Percentiles rank a stretch among this genome's conserved stretches.
phyloP scores from a whole-genome alignment of 2,888 invertebrate species.

The Microctonus hyperodae region DNA sequence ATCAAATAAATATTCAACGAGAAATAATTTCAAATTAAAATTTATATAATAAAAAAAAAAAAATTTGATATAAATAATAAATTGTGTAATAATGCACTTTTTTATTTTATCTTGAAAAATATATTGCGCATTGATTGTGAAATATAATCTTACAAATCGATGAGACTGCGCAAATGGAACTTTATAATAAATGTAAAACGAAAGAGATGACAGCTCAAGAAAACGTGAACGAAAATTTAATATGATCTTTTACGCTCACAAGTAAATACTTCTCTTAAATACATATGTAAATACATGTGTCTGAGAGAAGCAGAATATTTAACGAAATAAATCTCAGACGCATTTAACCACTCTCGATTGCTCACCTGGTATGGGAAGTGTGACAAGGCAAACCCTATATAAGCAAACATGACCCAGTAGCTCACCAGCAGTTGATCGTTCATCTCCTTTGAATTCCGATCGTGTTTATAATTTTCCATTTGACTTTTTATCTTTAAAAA shows the following conservation, averaged over 20 bases:
- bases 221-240: background rate
- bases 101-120: background rate
- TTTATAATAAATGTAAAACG: background rate
- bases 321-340: background rate
- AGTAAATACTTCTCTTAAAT: too few species aligned
- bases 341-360: slow-evolving; percentile 16
- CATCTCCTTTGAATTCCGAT: slow-evolving; percentile 21
- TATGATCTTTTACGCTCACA: background rate
- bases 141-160: background rate
- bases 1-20: too few species aligned
- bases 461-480: background rate
- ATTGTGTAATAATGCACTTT: background rate
- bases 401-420: slow-evolving; percentile 28
- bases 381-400: slow-evolving; percentile 33
- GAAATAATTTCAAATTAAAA: background rate
- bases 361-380: background rate
- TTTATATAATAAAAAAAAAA: too few species aligned
- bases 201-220: background rate
- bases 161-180: background rate
- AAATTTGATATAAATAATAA: background rate
- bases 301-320: background rate
- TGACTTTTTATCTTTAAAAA: background rate
- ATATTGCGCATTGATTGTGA: background rate
- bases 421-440: slow-evolving; percentile 31
- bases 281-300: too few species aligned